Evolutionary conservation across 2,888 invertebrate species (phyloP), one percentile per base, ranked within the genome.

Genomic region (Galeruca laticollis): DNA sequence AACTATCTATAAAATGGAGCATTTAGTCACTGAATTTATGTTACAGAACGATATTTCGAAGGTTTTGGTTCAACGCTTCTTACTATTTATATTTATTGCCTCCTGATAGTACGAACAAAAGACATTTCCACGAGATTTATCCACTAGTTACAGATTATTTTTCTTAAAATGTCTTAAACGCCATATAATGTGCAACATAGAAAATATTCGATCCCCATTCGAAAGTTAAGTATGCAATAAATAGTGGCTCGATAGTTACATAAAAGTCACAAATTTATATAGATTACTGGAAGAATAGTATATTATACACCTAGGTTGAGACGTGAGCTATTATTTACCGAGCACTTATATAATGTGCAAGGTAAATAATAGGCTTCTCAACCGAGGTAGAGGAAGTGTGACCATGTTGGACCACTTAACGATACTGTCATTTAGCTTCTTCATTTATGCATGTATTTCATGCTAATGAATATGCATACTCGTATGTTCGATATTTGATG

Each of bases 71-170:
- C 71, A 68, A 67, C 66, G 67, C 71, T 67, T 69, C 51, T 63
- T 64, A 60, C 70, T 68, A 73, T 71, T 71, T 71, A 63, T 73
- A 73, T 69, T 69, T 71, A 73, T 69, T 67, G 66, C 70, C 63
- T 65, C 66, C 66, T 54, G 67, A 60, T 60, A n/a, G 51, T 51
- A 62, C 18, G 31, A 54, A 26, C 31, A 33, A 49, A 11, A 21
- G 13, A 5, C 52, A 8, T 54, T 31, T 33, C 18, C 31, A n/a
- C n/a, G 26, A 26, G 15, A 33, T 33, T 18, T 18, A 33, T 33
- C 11, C 26, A 56, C 56, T 56, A 31, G 56, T 56, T 43, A 15
- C 6, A 43, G 15, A 37, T 37, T 11, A 9, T 37, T 37, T 37
- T 10, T 11, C 2, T 10, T 37, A 11, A 37, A 37, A 37, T 10